Base-by-base conservation (phyloP, 2,113 vertebrate genomes). In the Ailuropoda melanoleuca region DNA sequence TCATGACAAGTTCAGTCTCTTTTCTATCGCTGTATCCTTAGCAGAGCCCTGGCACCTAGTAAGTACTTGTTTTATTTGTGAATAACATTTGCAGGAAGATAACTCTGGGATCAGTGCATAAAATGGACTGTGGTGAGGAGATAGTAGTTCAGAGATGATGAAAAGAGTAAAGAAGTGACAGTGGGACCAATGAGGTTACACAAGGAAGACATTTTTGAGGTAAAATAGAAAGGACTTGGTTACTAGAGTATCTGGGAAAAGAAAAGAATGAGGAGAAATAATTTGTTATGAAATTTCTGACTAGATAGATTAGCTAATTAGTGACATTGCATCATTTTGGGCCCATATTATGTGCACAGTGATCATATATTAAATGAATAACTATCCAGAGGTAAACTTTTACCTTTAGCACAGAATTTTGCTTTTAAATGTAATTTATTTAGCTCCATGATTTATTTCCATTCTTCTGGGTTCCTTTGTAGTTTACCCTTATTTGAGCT, bases 381-480 rank as follows among this genome's bases (percentile, higher is more conserved):
- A 92, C 43, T 90, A 6, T 64, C 37, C 21, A 82, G 58, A 97
- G 55, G 90, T 19, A 72, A 31, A 29, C 19, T 74, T 12, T 92
- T 50, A 34, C 48, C 46, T 81, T 96, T 92, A 68, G 58, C 19
- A 90, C n/a, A 77, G 34, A 70, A 72, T 94, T 84, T 90, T 96
- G 60, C 68, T 90, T 82, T 53, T 53, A 48, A 48, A 46, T 96
- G 6, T 86, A 83, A 50, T 82, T 97, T 81, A 87, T 78, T 88
- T 60, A 60, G 46, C 15, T 89, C 14, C 24, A 34, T 43, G 24
- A 1, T 83, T 92, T 83, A 50, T 77, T 93, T 95, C 43, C 43
- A 68, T 88, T 95, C 68, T 93, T 91, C 58, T 93, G 62, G n/a
- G 24, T 74, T 94, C 31, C 26, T 95, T 90, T 87, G 19, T 82